These are phyloP conservation scores for Rhabdornis inornatus DNA, from an alignment of 2,113 vertebrate genomes.

Conservation along the genomic window DNA sequence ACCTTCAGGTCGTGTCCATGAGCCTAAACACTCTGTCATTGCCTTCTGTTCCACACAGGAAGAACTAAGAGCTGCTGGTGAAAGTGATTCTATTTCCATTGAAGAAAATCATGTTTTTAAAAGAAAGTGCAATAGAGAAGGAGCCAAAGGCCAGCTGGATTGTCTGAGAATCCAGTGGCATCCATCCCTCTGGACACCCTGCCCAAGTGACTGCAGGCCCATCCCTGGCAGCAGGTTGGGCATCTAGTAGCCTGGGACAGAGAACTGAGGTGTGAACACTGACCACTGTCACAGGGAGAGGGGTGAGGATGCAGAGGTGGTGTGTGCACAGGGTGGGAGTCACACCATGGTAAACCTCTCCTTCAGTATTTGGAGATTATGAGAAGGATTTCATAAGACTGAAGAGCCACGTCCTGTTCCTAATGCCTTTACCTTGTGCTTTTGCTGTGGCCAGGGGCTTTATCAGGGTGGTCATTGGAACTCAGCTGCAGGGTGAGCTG, in stretches of 20 bases:
- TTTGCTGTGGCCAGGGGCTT: neutral
- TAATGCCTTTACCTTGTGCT: fast-evolving
- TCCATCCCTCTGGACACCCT: fast-evolving
- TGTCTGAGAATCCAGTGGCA: neutral
- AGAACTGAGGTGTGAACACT: neutral
- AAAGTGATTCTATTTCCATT: neutral
- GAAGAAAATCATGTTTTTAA: neutral
- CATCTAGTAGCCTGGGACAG: neutral
- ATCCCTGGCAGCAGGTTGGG: neutral
- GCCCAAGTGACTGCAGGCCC: neutral
- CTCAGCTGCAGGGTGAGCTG: fast-evolving
- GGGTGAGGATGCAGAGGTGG: fast-evolving
- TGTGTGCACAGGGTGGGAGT: neutral
- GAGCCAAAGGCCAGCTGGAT: fast-evolving
- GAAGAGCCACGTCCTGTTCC: neutral
- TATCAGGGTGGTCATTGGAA: neutral
- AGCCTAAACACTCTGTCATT: neutral
- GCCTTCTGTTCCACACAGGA: neutral
- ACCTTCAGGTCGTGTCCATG: neutral
- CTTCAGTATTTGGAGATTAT: neutral
- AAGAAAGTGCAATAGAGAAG: neutral
- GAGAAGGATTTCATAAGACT: neutral
- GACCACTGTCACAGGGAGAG: neutral
- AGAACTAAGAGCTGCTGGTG: neutral
- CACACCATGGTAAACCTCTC: neutral